Percentiles rank a stretch among this genome's conserved stretches.
phyloP scores from a whole-genome alignment of 2,888 invertebrate species.

The Eilema caniola region DNA sequence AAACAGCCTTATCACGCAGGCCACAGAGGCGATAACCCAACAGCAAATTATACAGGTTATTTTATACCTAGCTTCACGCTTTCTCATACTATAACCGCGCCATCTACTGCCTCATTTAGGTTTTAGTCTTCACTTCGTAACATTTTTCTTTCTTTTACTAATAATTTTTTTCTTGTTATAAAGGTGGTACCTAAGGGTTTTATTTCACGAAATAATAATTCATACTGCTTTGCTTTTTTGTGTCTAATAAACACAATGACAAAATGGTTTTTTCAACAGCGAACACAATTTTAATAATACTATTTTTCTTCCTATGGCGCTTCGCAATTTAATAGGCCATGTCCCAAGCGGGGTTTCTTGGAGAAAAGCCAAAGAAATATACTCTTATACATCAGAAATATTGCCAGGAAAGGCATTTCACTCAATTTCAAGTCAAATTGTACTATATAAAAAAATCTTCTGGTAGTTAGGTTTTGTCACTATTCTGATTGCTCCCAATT shows the following conservation, averaged over 20 bases:
- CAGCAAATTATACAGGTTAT: slow-evolving; percentile 86
- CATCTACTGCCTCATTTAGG: slow-evolving; percentile 13
- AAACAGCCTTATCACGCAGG: slow-evolving; percentile 84
- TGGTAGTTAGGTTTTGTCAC: background rate
- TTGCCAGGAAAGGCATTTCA: background rate
- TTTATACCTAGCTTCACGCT: slow-evolving; percentile 23
- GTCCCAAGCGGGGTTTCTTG: too few relatives aligned
- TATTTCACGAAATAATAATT: background rate
- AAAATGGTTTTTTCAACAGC: background rate
- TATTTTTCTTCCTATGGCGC: too few relatives aligned
- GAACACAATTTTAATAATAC: too few relatives aligned
- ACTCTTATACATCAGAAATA: background rate
- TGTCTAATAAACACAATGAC: slow-evolving; percentile 2
- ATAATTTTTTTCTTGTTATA: slow-evolving; percentile 5
- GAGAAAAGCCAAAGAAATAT: background rate
- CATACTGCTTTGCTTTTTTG: slow-evolving; percentile 9
- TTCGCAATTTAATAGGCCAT: too few relatives aligned
- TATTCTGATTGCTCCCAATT: background rate
- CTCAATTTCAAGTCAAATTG: too few relatives aligned
- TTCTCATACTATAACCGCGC: slow-evolving; percentile 31
- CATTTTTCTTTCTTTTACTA: slow-evolving; percentile 15
- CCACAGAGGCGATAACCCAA: slow-evolving; percentile 85
- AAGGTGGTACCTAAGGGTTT: background rate
- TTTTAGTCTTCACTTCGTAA: slow-evolving; percentile 15
- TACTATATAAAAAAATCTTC: too few relatives aligned